These are phyloP conservation scores for Coreoperca whiteheadi DNA, from an alignment of 2,113 vertebrate genomes.

Conservation along the genomic window DNA sequence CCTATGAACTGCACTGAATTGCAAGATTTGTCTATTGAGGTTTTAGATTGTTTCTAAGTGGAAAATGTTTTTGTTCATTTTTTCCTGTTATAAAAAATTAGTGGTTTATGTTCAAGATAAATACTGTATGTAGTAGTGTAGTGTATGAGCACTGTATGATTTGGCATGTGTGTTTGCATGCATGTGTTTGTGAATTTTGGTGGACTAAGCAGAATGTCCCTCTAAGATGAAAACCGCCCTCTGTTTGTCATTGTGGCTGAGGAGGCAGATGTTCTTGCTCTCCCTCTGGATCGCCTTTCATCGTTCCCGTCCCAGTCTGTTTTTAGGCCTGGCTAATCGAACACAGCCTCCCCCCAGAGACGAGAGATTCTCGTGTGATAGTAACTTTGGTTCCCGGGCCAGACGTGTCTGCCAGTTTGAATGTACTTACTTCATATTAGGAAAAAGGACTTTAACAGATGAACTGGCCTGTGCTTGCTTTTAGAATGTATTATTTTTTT, in stretches of 20 bases:
- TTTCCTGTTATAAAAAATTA: constrained; percentile 11
- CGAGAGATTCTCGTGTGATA: constrained; percentile 72
- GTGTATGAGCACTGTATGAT: constrained; percentile 6
- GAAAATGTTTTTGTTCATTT: background rate
- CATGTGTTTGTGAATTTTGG: constrained; percentile 63
- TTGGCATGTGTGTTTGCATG: constrained; percentile 38
- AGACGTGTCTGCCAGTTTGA: constrained; percentile 55
- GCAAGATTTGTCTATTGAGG: background rate
- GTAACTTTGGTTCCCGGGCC: constrained; percentile 66
- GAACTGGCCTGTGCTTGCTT: constrained; percentile 35
- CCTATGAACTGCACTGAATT: background rate
- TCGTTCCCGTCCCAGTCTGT: constrained; percentile 73
- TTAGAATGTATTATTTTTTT: constrained; percentile 20
- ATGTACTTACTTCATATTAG: constrained; percentile 56
- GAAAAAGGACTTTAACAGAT: constrained; percentile 62
- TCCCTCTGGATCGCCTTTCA: constrained; percentile 70
- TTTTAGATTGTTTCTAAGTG: background rate
- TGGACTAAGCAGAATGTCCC: constrained; percentile 39
- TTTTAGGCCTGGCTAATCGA: constrained; percentile 73
- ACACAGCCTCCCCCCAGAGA: constrained; percentile 63
- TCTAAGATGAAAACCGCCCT: constrained; percentile 38
- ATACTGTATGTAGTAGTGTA: constrained; percentile 4
- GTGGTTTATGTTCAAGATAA: constrained; percentile 35
- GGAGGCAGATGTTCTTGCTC: constrained; percentile 69
- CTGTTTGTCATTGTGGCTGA: constrained; percentile 68